A percentile compares a stretch with the other conserved stretches of the same genome.
phyloP scores from a whole-genome alignment of 2,888 invertebrate species.

The Acleris sparsana region DNA sequence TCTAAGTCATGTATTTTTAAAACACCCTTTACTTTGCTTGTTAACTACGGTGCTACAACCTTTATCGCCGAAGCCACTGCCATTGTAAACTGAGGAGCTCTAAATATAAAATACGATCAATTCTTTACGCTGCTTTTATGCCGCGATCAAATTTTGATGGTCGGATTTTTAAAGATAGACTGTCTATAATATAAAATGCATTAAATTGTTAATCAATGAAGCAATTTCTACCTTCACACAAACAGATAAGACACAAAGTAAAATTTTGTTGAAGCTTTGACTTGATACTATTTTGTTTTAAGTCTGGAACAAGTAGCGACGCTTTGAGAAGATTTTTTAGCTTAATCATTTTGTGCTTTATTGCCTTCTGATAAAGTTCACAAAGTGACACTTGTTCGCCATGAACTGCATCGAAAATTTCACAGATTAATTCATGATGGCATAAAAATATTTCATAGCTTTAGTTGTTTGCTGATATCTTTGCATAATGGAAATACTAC shows the following conservation, averaged over 20 bases:
- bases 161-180: slow-evolving; percentile 16
- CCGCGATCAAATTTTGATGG: slow-evolving; percentile 30
- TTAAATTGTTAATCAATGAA: background rate
- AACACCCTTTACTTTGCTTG: no score
- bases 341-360: no score
- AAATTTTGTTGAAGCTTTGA: no score
- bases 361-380: no score
- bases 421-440: slow-evolving; percentile 4
- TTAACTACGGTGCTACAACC: background rate
- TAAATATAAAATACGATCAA: slow-evolving; percentile 13
- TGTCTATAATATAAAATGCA: background rate
- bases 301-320: no score
- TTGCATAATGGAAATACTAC: background rate
- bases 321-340: no score
- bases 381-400: background rate
- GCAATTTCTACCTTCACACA: no score
- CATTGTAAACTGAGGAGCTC: slow-evolving; percentile 3
- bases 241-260: no score
- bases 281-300: no score
- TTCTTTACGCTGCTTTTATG: slow-evolving; percentile 28
- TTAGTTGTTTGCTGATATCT: background rate
- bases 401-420: background rate
- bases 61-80: slow-evolving; percentile 2
- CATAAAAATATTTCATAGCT: slow-evolving; percentile 3
- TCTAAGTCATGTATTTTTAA: no score